Percentiles rank a stretch among this genome's conserved stretches.
Conservation (phyloP, 2,888 invertebrate genomes). For the Coelinius sp. region DNA sequence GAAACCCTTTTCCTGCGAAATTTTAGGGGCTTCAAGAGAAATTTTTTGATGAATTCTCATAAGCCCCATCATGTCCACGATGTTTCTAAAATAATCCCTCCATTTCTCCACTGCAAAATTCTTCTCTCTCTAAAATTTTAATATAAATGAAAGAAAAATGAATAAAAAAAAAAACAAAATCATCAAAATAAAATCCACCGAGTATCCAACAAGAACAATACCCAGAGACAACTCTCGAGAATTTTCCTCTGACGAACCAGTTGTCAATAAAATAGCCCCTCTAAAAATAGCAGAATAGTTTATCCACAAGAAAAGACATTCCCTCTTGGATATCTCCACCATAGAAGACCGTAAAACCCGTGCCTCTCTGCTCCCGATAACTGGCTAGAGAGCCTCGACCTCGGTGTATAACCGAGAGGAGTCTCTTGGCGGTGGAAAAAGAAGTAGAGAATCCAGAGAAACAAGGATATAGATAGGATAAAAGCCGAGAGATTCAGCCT, state of each 20-base stretch:
- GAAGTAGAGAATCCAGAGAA: conserved; percentile 16
- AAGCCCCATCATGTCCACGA: neutral
- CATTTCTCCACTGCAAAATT: neutral
- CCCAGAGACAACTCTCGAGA: neutral
- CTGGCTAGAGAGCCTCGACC: conserved; percentile 45
- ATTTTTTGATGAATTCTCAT: neutral
- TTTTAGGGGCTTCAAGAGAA: neutral
- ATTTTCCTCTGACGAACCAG: neutral
- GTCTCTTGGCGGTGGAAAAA: conserved; percentile 29
- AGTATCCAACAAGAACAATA: neutral
- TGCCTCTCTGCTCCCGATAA: conserved; percentile 39
- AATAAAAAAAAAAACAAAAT: neutral
- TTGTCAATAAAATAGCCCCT: conserved; percentile 1
- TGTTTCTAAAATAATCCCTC: neutral
- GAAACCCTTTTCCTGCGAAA: neutral
- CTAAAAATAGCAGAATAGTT: conserved; percentile 13
- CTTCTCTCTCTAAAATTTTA: neutral
- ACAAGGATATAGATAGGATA: conserved; percentile 24
- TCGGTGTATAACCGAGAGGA: conserved; percentile 45
- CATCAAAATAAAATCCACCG: neutral
- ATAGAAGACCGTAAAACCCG: conserved; percentile 33
- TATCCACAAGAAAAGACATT: conserved; percentile 19
- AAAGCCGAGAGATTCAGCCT: conserved; percentile 38
- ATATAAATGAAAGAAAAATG: neutral
- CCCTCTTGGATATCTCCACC: conserved; percentile 21